These are phyloP conservation scores for Chymomyza procnemis DNA, from an alignment of 2,888 invertebrate species.

Conservation along the genomic window DNA sequence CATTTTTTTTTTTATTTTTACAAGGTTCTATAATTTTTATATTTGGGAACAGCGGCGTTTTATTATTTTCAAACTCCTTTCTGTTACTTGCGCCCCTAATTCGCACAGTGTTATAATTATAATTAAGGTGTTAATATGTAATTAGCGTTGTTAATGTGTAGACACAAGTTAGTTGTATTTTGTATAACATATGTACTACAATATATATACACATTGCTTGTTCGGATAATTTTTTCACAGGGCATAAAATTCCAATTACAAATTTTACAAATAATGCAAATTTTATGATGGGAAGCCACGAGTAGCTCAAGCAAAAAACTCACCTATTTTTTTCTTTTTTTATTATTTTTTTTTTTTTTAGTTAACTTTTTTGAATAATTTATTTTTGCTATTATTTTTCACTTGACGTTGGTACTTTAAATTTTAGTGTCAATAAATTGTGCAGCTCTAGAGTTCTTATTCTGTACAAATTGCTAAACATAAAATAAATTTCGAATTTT, in stretches of 20 bases:
- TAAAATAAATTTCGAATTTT: slow-evolving; percentile 74
- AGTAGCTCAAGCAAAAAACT: slow-evolving; percentile 4
- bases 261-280: background rate
- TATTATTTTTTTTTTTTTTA: background rate
- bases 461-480: slow-evolving; percentile 76
- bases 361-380: background rate
- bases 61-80: background rate
- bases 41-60: background rate
- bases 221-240: slow-evolving; percentile 7
- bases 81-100: background rate
- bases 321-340: slow-evolving; percentile 10
- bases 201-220: no score
- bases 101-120: slow-evolving; percentile 2
- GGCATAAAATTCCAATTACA: background rate
- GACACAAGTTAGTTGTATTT: no score
- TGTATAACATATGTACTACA: no score
- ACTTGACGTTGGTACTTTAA: slow-evolving; percentile 30
- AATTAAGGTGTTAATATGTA: slow-evolving; percentile 51
- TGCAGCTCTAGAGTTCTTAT: slow-evolving; percentile 70
- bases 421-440: slow-evolving; percentile 58
- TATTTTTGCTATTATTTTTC: slow-evolving; percentile 28
- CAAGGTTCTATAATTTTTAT: background rate
- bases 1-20: background rate
- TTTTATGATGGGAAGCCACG: background rate
- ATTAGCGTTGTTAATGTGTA: background rate